Percentiles rank a stretch among this genome's conserved stretches.
phyloP scores from a whole-genome alignment of 2,797 vertebrate genomes.

The Pangasius larnaudii region DNA sequence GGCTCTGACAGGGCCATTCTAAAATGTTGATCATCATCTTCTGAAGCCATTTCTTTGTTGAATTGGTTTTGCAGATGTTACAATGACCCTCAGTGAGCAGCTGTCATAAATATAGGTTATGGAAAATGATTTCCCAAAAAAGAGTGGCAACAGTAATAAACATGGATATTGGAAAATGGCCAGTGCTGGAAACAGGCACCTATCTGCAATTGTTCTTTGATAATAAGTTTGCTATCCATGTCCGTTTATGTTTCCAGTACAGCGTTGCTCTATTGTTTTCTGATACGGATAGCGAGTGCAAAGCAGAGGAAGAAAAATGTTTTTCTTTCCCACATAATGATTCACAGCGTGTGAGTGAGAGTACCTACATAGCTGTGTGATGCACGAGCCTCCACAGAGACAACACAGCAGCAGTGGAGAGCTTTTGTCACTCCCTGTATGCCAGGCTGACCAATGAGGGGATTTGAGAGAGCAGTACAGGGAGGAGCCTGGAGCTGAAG shows the following conservation, averaged over 20 bases:
- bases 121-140: conserved; percentile 11
- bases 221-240: background rate
- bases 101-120: conserved; percentile 5
- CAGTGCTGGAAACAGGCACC: no score
- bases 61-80: background rate
- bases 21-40: background rate
- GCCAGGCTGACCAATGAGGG: conserved; percentile 46
- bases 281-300: background rate
- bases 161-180: background rate
- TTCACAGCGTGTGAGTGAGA: background rate
- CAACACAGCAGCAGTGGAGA: conserved; percentile 35
- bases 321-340: background rate
- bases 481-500: conserved; percentile 68
- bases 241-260: conserved; percentile 14
- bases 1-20: no score
- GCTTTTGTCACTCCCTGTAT: conserved; percentile 21
- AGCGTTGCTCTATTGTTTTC: background rate
- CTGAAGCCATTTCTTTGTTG: background rate
- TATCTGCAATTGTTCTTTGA: conserved; percentile 8
- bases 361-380: background rate
- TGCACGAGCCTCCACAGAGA: conserved; percentile 21
- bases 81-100: background rate
- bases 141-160: background rate
- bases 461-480: conserved; percentile 35
- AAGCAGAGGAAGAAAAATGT: background rate